Percentiles rank a stretch among this genome's conserved stretches.
Evolutionary conservation across 2,113 vertebrate genomes (phyloP).

Genomic region (Polypterus senegalus): DNA sequence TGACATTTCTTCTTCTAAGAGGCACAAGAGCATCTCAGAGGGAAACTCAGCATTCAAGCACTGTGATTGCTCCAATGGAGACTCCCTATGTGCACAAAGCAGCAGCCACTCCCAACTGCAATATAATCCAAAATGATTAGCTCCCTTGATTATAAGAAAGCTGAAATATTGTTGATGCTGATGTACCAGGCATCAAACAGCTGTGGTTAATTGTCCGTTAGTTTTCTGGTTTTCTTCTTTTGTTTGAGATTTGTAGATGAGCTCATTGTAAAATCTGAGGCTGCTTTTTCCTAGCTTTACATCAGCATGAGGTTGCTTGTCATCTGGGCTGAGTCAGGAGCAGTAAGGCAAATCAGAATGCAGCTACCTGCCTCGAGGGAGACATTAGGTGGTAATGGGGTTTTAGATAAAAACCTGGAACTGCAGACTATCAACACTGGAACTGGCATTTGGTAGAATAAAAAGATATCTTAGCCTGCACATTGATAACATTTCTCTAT

Average conservation of each 20-base stretch:
- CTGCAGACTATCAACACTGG: constrained; percentile 29
- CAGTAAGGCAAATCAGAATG: constrained; percentile 36
- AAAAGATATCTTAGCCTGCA: no score
- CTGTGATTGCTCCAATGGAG: constrained; percentile 25
- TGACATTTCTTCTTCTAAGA: constrained; percentile 85
- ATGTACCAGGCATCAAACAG: no score
- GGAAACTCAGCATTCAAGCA: constrained; percentile 35
- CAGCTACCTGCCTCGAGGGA: constrained; percentile 52
- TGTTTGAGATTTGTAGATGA: not conserved
- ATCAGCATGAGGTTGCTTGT: constrained; percentile 13
- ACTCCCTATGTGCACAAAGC: constrained; percentile 41
- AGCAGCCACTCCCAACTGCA: constrained; percentile 54
- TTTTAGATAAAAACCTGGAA: constrained; percentile 45
- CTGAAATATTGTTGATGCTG: no score
- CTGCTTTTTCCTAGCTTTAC: constrained; percentile 3
- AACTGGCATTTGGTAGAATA: constrained; percentile 22
- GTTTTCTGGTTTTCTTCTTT: no score
- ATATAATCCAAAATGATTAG: constrained; percentile 6
- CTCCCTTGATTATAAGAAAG: constrained; percentile 23
- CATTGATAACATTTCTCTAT: no score
- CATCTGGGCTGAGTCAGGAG: constrained; percentile 22
- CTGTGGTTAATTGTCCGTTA: no score
- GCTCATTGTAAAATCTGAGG: constrained; percentile 3
- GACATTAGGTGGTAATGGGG: constrained; percentile 30
- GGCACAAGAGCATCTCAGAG: constrained; percentile 77